Percentiles rank a stretch among this genome's conserved stretches.
Evolutionary conservation across 2,797 vertebrate species (phyloP).

Genomic region (Acanthiza pusilla): DNA sequence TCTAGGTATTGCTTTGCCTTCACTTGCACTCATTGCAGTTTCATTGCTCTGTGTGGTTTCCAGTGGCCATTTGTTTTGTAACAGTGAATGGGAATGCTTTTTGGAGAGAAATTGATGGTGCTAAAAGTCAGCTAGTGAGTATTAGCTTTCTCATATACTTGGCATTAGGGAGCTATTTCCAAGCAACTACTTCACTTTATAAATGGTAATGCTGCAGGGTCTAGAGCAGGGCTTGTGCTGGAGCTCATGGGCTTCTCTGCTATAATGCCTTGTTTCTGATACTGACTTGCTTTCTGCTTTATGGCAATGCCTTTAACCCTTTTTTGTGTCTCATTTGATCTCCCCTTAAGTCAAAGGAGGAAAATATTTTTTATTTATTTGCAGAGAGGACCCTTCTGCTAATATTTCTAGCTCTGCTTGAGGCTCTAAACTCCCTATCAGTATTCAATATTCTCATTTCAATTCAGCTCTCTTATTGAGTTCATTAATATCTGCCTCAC

Average conservation of each 20-base stretch:
- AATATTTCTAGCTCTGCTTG: not conserved
- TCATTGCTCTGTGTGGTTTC: slow-evolving; percentile 30
- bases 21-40: slow-evolving; percentile 24
- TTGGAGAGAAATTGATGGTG: slow-evolving; percentile 27
- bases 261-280: not conserved
- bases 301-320: not conserved
- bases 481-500: not conserved
- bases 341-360: not conserved
- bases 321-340: not conserved
- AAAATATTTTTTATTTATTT: not conserved
- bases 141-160: slow-evolving; percentile 29
- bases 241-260: not conserved
- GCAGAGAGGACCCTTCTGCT: not conserved
- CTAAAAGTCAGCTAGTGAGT: slow-evolving; percentile 26
- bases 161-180: slow-evolving; percentile 28
- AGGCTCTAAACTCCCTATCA: not conserved
- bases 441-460: not conserved
- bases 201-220: slow-evolving; percentile 22
- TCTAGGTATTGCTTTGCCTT: slow-evolving; percentile 34
- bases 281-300: not conserved
- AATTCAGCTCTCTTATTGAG: not conserved
- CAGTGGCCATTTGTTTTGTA: slow-evolving; percentile 45
- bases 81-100: slow-evolving; percentile 10
- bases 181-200: not conserved
- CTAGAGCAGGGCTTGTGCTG: not conserved